Conservation (phyloP, 2,797 vertebrate genomes). For the Gobio occitaniae region DNA sequence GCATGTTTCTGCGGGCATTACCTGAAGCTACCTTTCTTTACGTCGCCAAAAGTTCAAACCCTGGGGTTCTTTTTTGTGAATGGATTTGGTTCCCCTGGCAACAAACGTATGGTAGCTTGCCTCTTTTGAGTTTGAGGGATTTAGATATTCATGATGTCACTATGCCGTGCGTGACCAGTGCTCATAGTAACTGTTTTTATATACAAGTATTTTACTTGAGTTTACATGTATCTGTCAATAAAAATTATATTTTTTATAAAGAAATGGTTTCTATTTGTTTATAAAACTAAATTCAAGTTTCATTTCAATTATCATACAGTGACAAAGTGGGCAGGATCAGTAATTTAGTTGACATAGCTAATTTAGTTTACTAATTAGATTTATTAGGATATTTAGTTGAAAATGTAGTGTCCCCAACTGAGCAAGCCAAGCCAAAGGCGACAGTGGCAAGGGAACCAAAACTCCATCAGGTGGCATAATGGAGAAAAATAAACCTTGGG, state of each 20-base stretch:
- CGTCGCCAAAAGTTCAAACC: conserved; percentile 32
- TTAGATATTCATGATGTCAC: background rate
- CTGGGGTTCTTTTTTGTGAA: conserved; percentile 29
- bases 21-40: conserved; percentile 40
- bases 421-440: too few relatives aligned
- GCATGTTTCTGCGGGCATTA: conserved; percentile 25
- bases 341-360: too few relatives aligned
- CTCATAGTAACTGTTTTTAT: background rate
- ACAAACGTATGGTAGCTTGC: conserved; percentile 70
- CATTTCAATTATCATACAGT: too few relatives aligned
- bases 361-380: too few relatives aligned
- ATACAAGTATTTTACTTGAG: background rate
- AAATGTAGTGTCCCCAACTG: too few relatives aligned
- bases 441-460: too few relatives aligned
- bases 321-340: too few relatives aligned
- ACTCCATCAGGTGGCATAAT: too few relatives aligned
- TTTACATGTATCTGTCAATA: background rate
- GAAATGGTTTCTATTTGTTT: background rate
- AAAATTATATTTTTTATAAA: background rate
- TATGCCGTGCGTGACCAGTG: background rate
- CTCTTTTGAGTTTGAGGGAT: background rate
- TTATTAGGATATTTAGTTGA: too few relatives aligned
- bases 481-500: too few relatives aligned
- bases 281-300: background rate
- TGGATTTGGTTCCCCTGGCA: conserved; percentile 39